Evolutionary conservation across 2,113 vertebrate species (phyloP), one percentile per base, ranked within the genome.

Genomic region (Corapipo altera): DNA sequence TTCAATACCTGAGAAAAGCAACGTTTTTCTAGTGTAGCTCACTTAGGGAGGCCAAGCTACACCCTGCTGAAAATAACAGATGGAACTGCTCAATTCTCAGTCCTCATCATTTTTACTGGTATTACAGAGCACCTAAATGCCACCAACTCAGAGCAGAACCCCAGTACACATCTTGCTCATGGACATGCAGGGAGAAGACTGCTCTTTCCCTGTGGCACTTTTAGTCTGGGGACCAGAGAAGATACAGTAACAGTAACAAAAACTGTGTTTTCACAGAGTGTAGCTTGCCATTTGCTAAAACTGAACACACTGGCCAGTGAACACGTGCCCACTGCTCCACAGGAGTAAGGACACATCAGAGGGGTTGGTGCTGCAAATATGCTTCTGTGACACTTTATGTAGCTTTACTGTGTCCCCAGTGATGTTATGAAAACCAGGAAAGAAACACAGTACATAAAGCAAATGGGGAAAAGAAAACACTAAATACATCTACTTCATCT

Each of bases 131-230:
- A 73, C 37, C 15, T 26, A 61, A 69, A 76, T 11, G 54, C 58
- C 43, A 72, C 37, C 58, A 72, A 11, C 44, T 43, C 49, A 24
- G 57, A 80, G 73, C 69, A 89, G 61, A 75, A 49, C 22, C 14
- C 44, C 37, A 54, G 72, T 1, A 26, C 9, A 49, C 13, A 24
- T 11, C 35, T 52, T 87, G 57, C n/a, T 64, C 32, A 3, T 3
- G n/a, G 32, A 59, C 1, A 0, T 8, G 44, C 0, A 0, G 16
- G 3, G 39, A 19, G 20, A 85, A 91, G 43, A 18, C 18, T 51
- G 59, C 30, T 70, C 82, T 54, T 57, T 55, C 55, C 52, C 44
- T 57, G 32, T 14, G 41, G 37, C 44, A 79, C 49, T 58, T 43
- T 28, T 77, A 70, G 26, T 46, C 58, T 22, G 15, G 9, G 37